phyloP scores from a whole-genome alignment of 1,140 invertebrate genomes.

The Argopecten irradians region DNA sequence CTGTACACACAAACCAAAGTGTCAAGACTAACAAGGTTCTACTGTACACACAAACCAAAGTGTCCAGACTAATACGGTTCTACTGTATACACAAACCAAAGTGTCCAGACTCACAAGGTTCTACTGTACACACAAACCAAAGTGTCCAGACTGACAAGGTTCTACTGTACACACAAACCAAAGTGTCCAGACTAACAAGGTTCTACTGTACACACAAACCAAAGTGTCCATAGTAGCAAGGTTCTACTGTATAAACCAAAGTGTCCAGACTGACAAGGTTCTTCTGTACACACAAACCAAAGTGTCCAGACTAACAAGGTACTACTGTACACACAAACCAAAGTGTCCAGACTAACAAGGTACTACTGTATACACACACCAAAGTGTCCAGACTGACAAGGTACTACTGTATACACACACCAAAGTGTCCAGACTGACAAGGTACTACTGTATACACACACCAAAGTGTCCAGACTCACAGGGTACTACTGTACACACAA shows the following conservation, averaged over 20 bases:
- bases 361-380: neutral
- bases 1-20: neutral
- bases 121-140: conserved; percentile 1
- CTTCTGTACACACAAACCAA: neutral
- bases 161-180: conserved; percentile 16
- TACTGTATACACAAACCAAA: neutral
- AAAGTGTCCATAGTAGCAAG: neutral
- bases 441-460: too few relatives aligned
- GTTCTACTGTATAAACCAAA: neutral
- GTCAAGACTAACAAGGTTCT: conserved; percentile 8
- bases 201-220: conserved; percentile 12
- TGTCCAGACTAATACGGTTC: conserved; percentile 20
- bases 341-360: neutral
- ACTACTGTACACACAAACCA: neutral
- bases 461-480: too few relatives aligned
- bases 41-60: conserved; percentile 4
- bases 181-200: conserved; percentile 15
- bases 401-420: too few relatives aligned
- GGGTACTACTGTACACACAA: too few relatives aligned
- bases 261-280: neutral
- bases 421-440: too few relatives aligned
- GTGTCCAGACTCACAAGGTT: conserved; percentile 20
- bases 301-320: neutral
- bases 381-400: too few relatives aligned
- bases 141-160: conserved; percentile 4